These are phyloP conservation scores for Stratiomys singularior DNA, from an alignment of 2,888 invertebrate genomes.

Conservation along the genomic window DNA sequence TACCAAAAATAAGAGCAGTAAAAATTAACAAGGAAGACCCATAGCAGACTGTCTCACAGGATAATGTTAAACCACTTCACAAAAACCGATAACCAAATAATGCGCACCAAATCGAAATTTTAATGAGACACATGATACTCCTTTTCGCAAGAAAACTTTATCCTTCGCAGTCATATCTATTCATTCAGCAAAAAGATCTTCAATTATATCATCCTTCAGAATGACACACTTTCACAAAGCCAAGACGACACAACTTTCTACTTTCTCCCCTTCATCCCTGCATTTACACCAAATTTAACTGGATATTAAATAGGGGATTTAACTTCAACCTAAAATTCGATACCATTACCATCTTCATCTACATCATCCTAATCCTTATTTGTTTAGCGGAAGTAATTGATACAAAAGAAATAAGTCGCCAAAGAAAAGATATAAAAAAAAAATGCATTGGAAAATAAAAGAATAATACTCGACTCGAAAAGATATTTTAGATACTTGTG, in stretches of 20 bases:
- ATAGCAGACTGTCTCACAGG: no score
- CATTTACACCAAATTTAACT: no score
- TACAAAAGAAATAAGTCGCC: background rate
- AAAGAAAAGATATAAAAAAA: background rate
- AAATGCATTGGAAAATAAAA: background rate
- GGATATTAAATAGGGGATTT: background rate
- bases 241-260: no score
- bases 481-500: background rate
- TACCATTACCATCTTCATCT: constrained; percentile 1
- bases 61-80: background rate
- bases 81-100: background rate
- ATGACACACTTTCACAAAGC: background rate
- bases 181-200: constrained; percentile 15
- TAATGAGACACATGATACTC: constrained; percentile 51
- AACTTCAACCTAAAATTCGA: background rate
- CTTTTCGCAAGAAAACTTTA: constrained; percentile 36
- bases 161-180: background rate
- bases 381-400: constrained; percentile 29
- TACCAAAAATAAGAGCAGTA: no score
- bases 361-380: constrained; percentile 8
- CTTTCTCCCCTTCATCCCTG: no score
- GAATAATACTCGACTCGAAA: background rate
- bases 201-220: constrained; percentile 21
- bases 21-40: no score
- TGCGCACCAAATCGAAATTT: constrained; percentile 40